Evolutionary conservation across 2,113 vertebrate genomes (phyloP).

Genomic region (Sarotherodon lohbergeri): DNA sequence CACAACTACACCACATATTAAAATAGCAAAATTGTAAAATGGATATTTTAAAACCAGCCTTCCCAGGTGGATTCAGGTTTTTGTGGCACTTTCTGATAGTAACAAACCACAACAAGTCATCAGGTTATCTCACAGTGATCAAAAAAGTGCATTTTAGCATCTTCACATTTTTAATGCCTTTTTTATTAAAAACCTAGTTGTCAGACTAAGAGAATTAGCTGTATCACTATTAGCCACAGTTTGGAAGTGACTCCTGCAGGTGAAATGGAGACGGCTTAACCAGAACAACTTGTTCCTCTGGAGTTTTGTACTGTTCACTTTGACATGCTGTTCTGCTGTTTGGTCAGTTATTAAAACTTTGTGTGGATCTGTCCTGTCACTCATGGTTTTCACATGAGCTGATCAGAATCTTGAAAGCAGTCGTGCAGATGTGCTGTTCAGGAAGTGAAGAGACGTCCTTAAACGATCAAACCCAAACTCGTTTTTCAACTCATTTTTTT

Average conservation of each 20-base stretch:
- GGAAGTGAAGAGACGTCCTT: neutral
- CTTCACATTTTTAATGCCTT: neutral
- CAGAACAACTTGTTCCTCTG: neutral
- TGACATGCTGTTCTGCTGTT: neutral
- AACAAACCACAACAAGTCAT: neutral
- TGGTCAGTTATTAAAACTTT: neutral
- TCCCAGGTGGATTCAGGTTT: rapidly evolving
- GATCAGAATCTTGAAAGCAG: neutral
- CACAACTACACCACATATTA: neutral
- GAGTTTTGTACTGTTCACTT: neutral
- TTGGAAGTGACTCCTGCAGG: neutral
- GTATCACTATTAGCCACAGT: neutral
- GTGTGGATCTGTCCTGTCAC: neutral
- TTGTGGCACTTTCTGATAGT: neutral
- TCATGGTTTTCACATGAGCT: neutral
- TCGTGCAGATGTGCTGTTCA: neutral
- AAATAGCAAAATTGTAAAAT: neutral
- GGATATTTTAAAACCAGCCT: neutral
- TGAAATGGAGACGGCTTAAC: neutral
- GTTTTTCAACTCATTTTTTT: neutral
- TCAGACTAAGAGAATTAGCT: neutral
- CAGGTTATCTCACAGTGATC: neutral
- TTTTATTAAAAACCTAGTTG: neutral
- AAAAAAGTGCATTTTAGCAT: neutral
- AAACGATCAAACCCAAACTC: neutral